phyloP scores from a whole-genome alignment of 1,140 invertebrate genomes.

The Aphis craccivora region DNA sequence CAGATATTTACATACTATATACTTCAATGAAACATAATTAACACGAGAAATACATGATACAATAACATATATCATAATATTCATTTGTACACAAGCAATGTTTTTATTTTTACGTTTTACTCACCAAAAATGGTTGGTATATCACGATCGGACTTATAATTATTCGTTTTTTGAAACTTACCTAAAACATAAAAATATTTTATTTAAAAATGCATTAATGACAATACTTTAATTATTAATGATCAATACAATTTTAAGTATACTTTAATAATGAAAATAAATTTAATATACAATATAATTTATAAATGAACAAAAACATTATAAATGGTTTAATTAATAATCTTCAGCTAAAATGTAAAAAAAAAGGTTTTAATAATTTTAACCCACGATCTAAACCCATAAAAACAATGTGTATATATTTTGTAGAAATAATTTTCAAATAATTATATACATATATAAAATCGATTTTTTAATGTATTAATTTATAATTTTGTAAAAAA shows the following conservation, averaged over 20 bases:
- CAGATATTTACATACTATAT: not conserved
- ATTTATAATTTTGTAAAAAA: not conserved
- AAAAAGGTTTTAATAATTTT: not conserved
- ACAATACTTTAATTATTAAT: not conserved
- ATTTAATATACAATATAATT: not conserved
- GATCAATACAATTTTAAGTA: not conserved
- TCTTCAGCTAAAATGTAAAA: not conserved
- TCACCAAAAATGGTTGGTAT: not conserved
- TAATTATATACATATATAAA: not conserved
- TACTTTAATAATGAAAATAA: not conserved
- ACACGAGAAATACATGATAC: not conserved
- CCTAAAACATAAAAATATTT: conserved; percentile 5
- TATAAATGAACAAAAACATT: not conserved
- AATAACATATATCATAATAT: not conserved
- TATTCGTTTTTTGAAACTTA: conserved; percentile 7
- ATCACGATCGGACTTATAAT: not conserved
- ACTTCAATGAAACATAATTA: not conserved
- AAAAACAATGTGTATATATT: not conserved
- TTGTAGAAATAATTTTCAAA: not conserved
- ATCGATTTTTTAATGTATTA: too few species aligned
- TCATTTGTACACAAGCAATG: not conserved
- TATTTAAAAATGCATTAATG: not conserved
- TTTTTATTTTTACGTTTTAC: not conserved
- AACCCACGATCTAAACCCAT: not conserved
- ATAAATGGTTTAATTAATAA: not conserved